Evolutionary conservation across 2,113 vertebrate species (phyloP).

Genomic region (Oreochromis tanganicae): DNA sequence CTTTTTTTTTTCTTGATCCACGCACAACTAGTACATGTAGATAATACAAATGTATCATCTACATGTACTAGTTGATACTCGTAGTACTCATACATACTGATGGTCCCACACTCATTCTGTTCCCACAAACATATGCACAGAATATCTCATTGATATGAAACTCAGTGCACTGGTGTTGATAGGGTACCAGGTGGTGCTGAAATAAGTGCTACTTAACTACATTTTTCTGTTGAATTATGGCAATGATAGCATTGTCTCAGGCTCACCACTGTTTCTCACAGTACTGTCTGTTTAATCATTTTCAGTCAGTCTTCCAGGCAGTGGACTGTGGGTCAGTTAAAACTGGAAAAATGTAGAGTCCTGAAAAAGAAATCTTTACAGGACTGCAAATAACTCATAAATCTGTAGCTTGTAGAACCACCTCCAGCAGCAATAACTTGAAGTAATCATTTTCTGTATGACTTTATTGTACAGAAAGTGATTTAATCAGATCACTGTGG

Average conservation of each 20-base stretch:
- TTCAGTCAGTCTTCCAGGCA: not conserved
- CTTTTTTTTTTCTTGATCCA: not conserved
- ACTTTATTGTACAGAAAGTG: not conserved
- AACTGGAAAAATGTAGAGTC: not conserved
- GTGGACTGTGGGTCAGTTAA: fast-evolving
- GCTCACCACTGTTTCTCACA: not conserved
- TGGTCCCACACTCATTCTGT: not conserved
- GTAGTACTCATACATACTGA: not conserved
- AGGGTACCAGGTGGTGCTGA: not conserved
- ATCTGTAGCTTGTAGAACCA: too few relatives aligned
- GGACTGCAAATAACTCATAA: not conserved
- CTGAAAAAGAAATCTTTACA: not conserved
- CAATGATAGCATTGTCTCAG: not conserved
- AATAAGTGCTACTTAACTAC: not conserved
- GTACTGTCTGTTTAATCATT: not conserved
- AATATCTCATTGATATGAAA: not conserved
- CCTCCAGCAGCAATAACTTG: not conserved
- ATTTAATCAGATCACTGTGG: not conserved
- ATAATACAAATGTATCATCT: not conserved
- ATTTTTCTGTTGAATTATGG: not conserved
- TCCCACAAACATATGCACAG: not conserved
- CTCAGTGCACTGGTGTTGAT: not conserved
- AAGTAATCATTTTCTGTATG: not conserved
- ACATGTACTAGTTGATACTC: not conserved
- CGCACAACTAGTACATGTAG: not conserved